A percentile compares a stretch with the other conserved stretches of the same genome.
Conservation (phyloP, 2,888 invertebrate genomes). For the Drosophila neutralis region DNA sequence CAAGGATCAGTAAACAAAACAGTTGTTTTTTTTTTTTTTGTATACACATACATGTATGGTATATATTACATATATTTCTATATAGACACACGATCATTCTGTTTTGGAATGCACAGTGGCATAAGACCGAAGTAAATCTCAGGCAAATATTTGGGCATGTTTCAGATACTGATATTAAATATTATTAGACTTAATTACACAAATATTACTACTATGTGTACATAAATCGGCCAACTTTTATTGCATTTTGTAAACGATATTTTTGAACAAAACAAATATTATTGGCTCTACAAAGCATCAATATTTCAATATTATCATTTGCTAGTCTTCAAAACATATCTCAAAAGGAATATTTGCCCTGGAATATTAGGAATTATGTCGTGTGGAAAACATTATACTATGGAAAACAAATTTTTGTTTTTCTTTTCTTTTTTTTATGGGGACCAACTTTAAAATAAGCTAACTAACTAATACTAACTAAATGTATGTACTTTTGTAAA, state of each 20-base stretch:
- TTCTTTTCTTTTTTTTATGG: slow-evolving; percentile 31
- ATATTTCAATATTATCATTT: neutral
- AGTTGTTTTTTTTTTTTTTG: neutral
- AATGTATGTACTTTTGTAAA: slow-evolving; percentile 29
- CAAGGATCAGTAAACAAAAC: slow-evolving; percentile 19
- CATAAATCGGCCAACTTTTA: neutral
- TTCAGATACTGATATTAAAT: neutral
- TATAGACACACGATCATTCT: slow-evolving; percentile 14
- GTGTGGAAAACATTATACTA: neutral
- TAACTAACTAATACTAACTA: slow-evolving; percentile 16
- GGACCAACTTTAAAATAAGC: slow-evolving; percentile 67
- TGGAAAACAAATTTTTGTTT: slow-evolving; percentile 5
- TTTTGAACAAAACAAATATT: neutral
- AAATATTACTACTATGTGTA: neutral
- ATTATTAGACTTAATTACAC: neutral
- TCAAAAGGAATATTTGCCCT: slow-evolving; percentile 19
- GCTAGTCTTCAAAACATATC: neutral
- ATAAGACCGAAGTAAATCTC: slow-evolving; percentile 3
- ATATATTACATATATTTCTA: slow-evolving; percentile 5
- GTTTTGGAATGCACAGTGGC: slow-evolving; percentile 18
- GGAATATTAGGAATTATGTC: neutral
- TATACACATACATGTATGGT: neutral
- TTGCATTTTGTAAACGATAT: neutral
- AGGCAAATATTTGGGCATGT: slow-evolving; percentile 19
- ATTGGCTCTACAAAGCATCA: neutral